Conservation (phyloP, 2,797 vertebrate genomes). For the Poeciliopsis gracilis region DNA sequence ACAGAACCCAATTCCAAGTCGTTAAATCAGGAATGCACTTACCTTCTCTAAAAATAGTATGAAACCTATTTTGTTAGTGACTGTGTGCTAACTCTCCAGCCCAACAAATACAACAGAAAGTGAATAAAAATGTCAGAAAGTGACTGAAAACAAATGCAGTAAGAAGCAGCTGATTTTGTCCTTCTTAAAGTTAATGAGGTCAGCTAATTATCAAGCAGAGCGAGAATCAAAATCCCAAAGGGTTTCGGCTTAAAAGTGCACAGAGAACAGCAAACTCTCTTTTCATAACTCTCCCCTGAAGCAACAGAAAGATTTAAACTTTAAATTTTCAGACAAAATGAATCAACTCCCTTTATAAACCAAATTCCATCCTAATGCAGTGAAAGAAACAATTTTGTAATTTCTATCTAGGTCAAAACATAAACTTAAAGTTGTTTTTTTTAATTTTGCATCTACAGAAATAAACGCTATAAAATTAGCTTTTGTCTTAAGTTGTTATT, state of each 20-base stretch:
- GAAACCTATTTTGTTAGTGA: neutral
- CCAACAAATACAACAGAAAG: neutral
- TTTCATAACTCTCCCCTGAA: neutral
- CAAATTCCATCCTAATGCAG: neutral
- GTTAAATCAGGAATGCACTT: neutral
- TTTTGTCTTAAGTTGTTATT: neutral
- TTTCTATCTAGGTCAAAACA: slow-evolving; percentile 12
- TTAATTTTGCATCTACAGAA: neutral
- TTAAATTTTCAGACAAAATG: slow-evolving; percentile 20
- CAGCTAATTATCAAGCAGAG: slow-evolving; percentile 40
- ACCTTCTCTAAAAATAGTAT: neutral
- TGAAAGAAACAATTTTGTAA: neutral
- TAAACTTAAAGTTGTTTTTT: neutral
- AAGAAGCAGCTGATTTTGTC: slow-evolving; percentile 20
- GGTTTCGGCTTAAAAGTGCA: slow-evolving; percentile 21
- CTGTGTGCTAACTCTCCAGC: neutral
- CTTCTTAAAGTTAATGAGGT: slow-evolving; percentile 40
- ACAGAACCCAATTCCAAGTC: too few relatives aligned
- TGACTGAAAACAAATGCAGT: slow-evolving; percentile 3
- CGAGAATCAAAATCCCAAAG: slow-evolving; percentile 11
- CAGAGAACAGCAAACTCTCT: slow-evolving; percentile 4
- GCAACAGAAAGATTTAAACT: slow-evolving; percentile 10
- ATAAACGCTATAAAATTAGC: neutral
- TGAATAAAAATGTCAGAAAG: neutral
- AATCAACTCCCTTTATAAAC: slow-evolving; percentile 9